Evolutionary conservation across 2,797 vertebrate species (phyloP), one percentile per base, ranked within the genome.

Genomic region (Otolemur crassicaudatus): DNA sequence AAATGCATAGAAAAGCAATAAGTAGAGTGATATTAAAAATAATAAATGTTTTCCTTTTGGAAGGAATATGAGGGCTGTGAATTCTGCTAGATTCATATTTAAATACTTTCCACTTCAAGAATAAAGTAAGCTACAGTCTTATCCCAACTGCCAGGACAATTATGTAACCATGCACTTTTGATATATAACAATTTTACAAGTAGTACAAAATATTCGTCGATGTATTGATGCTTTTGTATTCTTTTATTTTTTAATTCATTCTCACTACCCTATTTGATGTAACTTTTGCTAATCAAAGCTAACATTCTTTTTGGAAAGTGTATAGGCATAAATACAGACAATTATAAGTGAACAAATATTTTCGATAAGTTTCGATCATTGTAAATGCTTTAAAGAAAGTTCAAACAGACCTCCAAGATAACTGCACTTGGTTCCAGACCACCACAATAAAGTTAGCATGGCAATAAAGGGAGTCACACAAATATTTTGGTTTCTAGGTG

Each of bases 1-100:
- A 97, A 97, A 96, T 84, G 84, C 46, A n/a, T 86, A 69, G 61
- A 82, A 97, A 97, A 56, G 29, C 17, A 96, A 37, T 61, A 96
- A 77, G 29, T 29, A 76, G 34, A 16, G 5, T 87, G 12, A 72
- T 72, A n/a, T 91, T 83, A 87, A 61, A 94, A 81, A 92, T 2
- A 95, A 79, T 23, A 31, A 94, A 73, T 69, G 2, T 29, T 94
- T 82, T 92, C 37, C 91, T 20, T 8, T 90, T 22, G 80, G 23
- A 12, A 93, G 8, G 16, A 94, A 87, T 84, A 81, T 22, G 20
- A 88, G 79, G 7, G 67, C 16, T 29, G 49, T 82, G 58, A 89
- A 53, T 85, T 86, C n/a, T 58, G 40, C 1, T 5, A 79, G 3
- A 43, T 65, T 80, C 17, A 40, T 58, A 88, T 37, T 82, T 70